Evolutionary conservation across 37 sponge, comb jelly and placozoan species (phyloP).

Genomic region (Mnemiopsis leidyi): DNA sequence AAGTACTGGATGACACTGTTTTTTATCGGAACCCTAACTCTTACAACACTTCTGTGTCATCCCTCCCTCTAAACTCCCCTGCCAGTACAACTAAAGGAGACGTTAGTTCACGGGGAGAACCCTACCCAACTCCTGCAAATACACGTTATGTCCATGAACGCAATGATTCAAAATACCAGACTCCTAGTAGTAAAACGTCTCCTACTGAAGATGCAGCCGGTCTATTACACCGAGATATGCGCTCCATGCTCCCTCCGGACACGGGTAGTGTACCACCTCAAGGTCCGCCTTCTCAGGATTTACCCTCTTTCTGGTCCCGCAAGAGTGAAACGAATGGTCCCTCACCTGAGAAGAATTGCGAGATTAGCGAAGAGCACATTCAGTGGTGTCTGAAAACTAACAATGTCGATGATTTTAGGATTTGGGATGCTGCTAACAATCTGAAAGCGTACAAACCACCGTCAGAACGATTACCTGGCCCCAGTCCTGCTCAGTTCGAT

Average conservation of each 20-base stretch:
- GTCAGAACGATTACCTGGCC: neutral
- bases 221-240: no score
- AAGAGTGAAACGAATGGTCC: no score
- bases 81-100: neutral
- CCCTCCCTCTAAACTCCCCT: neutral
- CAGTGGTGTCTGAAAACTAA: conserved; percentile 30
- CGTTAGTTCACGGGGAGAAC: neutral
- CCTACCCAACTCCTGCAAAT: neutral
- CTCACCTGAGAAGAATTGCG: no score
- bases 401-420: neutral
- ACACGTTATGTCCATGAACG: no score
- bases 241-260: no score
- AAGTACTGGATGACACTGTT: neutral
- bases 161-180: no score
- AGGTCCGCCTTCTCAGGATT: no score
- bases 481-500: neutral
- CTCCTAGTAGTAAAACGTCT: no score
- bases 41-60: neutral
- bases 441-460: neutral
- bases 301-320: no score
- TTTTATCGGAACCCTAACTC: neutral
- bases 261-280: no score
- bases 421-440: neutral
- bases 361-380: neutral
- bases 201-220: no score